phyloP scores from a whole-genome alignment of 2,888 invertebrate genomes.

The Drosophila kokeensis region DNA sequence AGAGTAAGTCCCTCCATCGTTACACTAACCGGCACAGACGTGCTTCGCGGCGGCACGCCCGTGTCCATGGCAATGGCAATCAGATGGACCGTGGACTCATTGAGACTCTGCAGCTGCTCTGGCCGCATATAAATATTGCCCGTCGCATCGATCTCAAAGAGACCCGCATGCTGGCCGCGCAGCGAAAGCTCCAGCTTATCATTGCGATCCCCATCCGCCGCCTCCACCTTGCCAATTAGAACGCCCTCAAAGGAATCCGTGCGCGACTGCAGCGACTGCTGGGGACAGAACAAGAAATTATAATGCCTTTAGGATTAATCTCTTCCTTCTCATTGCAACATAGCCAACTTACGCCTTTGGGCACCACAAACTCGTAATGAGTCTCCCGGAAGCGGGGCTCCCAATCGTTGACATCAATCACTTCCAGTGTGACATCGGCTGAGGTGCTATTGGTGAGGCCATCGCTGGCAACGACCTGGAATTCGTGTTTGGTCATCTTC shows the following conservation, averaged over 20 bases:
- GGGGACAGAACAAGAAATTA: slow-evolving; percentile 49
- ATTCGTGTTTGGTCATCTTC: slow-evolving; percentile 89
- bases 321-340: not conserved
- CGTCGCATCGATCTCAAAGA: slow-evolving; percentile 83
- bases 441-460: slow-evolving; percentile 90
- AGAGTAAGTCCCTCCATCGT: slow-evolving; percentile 86
- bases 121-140: slow-evolving; percentile 88
- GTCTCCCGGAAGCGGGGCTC: slow-evolving; percentile 95
- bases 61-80: slow-evolving; percentile 94
- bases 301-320: not conserved
- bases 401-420: slow-evolving; percentile 96
- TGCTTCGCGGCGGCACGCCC: slow-evolving; percentile 92
- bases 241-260: slow-evolving; percentile 83
- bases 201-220: slow-evolving; percentile 93
- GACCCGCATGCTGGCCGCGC: slow-evolving; percentile 88
- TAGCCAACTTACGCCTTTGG: slow-evolving; percentile 80
- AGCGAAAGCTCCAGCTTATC: slow-evolving; percentile 91
- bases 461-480: slow-evolving; percentile 93
- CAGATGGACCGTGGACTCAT: slow-evolving; percentile 89
- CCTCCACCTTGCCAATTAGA: slow-evolving; percentile 90
- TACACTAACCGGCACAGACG: slow-evolving; percentile 89
- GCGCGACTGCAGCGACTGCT: slow-evolving; percentile 79
- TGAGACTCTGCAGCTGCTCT: slow-evolving; percentile 85
- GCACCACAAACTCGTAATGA: slow-evolving; percentile 91
- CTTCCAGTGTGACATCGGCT: slow-evolving; percentile 91